phyloP scores from a whole-genome alignment of 2,797 vertebrate species.

The Iguana delicatissima region DNA sequence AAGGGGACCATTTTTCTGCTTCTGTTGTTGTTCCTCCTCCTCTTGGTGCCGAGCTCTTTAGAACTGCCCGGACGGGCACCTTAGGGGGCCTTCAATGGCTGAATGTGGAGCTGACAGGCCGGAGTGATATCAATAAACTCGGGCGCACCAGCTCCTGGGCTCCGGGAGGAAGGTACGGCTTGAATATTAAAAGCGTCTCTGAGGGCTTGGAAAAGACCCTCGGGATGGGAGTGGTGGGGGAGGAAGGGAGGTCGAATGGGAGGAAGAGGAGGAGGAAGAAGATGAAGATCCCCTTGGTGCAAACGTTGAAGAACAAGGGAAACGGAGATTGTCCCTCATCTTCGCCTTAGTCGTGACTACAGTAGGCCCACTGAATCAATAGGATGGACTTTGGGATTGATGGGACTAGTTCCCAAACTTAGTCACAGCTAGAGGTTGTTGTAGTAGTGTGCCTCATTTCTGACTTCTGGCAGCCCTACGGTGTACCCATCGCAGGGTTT shows the following conservation, averaged over 20 bases:
- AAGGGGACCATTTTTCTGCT: not conserved
- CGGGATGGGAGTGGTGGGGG: slow-evolving; percentile 72
- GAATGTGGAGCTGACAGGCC: slow-evolving; percentile 90
- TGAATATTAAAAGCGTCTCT: slow-evolving; percentile 86
- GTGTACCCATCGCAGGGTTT: too few relatives aligned
- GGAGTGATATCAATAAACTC: slow-evolving; percentile 88
- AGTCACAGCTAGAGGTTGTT: too few relatives aligned
- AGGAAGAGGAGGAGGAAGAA: slow-evolving; percentile 31
- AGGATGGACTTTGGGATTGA: too few relatives aligned
- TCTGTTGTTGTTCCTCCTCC: too few relatives aligned
- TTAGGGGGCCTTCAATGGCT: slow-evolving; percentile 85
- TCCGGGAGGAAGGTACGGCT: slow-evolving; percentile 82
- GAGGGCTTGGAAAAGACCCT: slow-evolving; percentile 72
- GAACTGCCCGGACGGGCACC: slow-evolving; percentile 84
- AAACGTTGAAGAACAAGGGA: not conserved
- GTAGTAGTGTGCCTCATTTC: too few relatives aligned
- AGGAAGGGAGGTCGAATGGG: slow-evolving; percentile 67
- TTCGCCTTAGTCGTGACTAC: too few relatives aligned
- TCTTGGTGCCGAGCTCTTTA: slow-evolving; percentile 75
- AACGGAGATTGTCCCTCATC: too few relatives aligned
- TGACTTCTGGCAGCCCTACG: too few relatives aligned
- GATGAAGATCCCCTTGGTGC: not conserved
- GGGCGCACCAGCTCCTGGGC: slow-evolving; percentile 86
- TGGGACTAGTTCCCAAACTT: too few relatives aligned
- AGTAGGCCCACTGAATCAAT: too few relatives aligned